phyloP scores from a whole-genome alignment of 64 coral and sea anemone species.

The Pocillopora damicornis region DNA sequence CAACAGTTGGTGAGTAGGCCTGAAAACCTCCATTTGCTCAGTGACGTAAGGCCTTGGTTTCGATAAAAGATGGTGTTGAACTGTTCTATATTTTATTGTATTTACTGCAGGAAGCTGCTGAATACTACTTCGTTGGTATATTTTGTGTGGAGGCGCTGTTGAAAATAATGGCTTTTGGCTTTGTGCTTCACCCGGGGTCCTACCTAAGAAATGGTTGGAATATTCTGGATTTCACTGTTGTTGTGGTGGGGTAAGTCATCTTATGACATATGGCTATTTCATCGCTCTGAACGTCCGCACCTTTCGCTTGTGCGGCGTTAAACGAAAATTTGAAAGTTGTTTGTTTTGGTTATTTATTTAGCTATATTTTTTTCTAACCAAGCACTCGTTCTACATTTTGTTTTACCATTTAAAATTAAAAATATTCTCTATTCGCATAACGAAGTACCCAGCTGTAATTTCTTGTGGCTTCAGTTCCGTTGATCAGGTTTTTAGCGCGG shows the following conservation, averaged over 20 bases:
- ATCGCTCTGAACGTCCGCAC: background rate
- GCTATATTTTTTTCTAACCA: conserved; percentile 41
- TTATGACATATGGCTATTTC: background rate
- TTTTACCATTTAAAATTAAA: background rate
- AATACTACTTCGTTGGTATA: conserved; percentile 82
- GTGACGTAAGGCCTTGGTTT: background rate
- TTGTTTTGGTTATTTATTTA: conserved; percentile 45
- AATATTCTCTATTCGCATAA: background rate
- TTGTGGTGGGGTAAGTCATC: conserved; percentile 75
- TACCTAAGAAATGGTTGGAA: conserved; percentile 97
- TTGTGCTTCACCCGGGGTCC: conserved; percentile 86
- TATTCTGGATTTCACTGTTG: conserved; percentile 90
- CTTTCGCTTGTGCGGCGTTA: background rate
- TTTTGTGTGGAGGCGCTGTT: conserved; percentile 92
- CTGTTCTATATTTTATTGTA: conserved; percentile 11
- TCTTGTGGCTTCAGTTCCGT: background rate
- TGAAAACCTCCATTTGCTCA: background rate
- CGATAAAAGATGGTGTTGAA: background rate
- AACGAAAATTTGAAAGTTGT: conserved; percentile 29
- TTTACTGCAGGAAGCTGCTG: conserved; percentile 64
- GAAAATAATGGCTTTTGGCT: conserved; percentile 94
- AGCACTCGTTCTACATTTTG: background rate
- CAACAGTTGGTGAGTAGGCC: conserved; percentile 57
- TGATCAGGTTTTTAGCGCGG: background rate
- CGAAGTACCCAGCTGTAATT: background rate